Evolutionary conservation across 2,888 invertebrate genomes (phyloP), one percentile per base, ranked within the genome.

Genomic region (Julus scandinavius): DNA sequence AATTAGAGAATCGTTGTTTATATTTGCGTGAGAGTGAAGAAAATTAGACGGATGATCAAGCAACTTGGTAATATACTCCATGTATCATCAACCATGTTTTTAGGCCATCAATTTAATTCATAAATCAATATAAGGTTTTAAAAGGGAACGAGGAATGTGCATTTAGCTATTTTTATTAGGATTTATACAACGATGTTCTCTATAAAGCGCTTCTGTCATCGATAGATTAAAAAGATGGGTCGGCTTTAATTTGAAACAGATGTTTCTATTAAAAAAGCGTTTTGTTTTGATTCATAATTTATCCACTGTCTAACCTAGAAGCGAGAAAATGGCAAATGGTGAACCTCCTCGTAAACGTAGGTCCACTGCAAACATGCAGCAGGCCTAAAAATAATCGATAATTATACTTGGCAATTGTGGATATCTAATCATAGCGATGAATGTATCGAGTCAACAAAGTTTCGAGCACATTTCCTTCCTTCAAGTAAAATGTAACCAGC

Each of bases 221-320:
- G n/a, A n/a, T n/a, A 63, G 58, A 63, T n/a, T 6, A 11, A 72
- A 29, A 29, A 72, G 72, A 72, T 29, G 72, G 45, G 72, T 29
- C 72, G 29, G 29, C 72, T 72, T 72, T 72, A 72, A 72, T 72
- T 72, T 2, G 72, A 72, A 72, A 72, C 72, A 72, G 72, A 72
- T 72, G 72, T 72, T 72, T 29, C 72, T 29, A n/a, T n/a, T 29
- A 72, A 72, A 54, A 54, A 29, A 72, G 7, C 72, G 72, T 29
- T 72, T 72, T 72, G 72, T 29, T 72, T 72, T 72, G 72, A 72
- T 72, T 72, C 72, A 72, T 72, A 72, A 72, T 72, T 72, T 72
- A 72, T 72, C 72, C 72, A 72, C 29, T 29, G 72, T 72, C 72
- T 72, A 72, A 63, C 58, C 58, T 63, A 63, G 58, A 63, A 63